Percentiles rank a stretch among this genome's conserved stretches.
Conservation (phyloP, 2,888 invertebrate species). For the Frankliniella fusca region DNA sequence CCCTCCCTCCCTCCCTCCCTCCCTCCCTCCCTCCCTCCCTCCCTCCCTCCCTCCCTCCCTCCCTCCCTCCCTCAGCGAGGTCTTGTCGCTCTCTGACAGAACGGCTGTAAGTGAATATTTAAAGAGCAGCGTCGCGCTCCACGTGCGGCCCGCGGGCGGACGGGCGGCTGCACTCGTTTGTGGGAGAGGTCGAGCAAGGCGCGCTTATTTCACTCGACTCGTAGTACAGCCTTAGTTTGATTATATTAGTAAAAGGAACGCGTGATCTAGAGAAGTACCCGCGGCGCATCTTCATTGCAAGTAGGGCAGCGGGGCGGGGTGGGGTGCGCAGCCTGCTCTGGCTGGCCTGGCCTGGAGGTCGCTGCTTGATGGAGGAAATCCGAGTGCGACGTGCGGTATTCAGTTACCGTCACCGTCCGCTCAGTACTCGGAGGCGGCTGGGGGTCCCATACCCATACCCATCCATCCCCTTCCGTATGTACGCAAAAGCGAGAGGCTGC, state of each 20-base stretch:
- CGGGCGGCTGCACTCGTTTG: background rate
- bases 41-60: background rate
- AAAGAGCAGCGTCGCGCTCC: background rate
- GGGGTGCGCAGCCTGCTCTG: background rate
- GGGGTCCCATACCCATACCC: too few relatives aligned
- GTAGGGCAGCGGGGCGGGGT: background rate
- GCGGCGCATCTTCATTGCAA: background rate
- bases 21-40: background rate
- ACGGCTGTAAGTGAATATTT: background rate
- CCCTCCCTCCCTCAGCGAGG: background rate
- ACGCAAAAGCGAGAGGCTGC: too few relatives aligned
- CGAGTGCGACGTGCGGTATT: constrained; percentile 16
- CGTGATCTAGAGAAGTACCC: background rate
- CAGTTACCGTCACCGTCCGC: background rate
- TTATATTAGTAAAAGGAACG: too few relatives aligned
- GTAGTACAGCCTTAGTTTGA: background rate
- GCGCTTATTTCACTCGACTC: background rate
- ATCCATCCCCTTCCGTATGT: too few relatives aligned
- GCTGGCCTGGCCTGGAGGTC: background rate
- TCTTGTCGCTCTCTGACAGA: background rate
- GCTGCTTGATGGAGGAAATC: constrained; percentile 6
- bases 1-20: background rate
- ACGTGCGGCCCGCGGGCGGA: too few relatives aligned
- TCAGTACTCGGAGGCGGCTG: too few relatives aligned
- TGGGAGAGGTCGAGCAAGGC: too few relatives aligned